Evolutionary conservation across 2,888 invertebrate genomes (phyloP), one percentile per base, ranked within the genome.

Genomic region (Dryadula phaetusa): DNA sequence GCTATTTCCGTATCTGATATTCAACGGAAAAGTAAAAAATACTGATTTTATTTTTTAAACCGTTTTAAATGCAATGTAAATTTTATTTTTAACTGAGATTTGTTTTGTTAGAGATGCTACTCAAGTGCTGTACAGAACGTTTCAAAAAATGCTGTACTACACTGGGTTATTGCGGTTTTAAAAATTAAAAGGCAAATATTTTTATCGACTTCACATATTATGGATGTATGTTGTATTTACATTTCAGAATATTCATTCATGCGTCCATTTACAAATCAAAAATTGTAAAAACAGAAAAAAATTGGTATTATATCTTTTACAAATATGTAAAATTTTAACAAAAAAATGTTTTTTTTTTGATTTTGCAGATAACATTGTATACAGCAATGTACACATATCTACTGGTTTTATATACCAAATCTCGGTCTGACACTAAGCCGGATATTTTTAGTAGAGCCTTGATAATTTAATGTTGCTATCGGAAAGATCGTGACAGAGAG

Each of bases 1-100:
- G 22, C 54, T 37, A 37, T 54, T 54, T 54, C 54, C 54, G 54
- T 54, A 14, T 37, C 54, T 14, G 54, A 37, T 54, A 20, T 14
- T 37, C 37, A 20, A 37, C 20, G 14, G 22, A 22, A n/a, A 54
- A n/a, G 37, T 37, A 54, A 54, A 54, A 54, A 37, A 7, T 37
- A 54, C 54, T 8, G 34, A 37, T 54, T 34, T 54, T 22, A 54
- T 34, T 34, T 20, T 54, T 54, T 20, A 14, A 34, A 20, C 25
- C n/a, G 14, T 47, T 47, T 47, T 47, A 14, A 47, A 47, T 5
- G 10, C 47, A 14, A 14, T 14, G 25, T n/a, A 47, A 47, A 47
- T 47, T 47, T 5, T 25, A 47, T 25, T 47, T 47, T 25, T n/a
- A 47, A 14, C 25, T n/a, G 25, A 47, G n/a, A n/a, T 25, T 25